A percentile compares a stretch with the other conserved stretches of the same genome.
These are phyloP conservation scores for Cheilinus undulatus DNA, from an alignment of 2,113 vertebrate genomes.

Conservation along the genomic window DNA sequence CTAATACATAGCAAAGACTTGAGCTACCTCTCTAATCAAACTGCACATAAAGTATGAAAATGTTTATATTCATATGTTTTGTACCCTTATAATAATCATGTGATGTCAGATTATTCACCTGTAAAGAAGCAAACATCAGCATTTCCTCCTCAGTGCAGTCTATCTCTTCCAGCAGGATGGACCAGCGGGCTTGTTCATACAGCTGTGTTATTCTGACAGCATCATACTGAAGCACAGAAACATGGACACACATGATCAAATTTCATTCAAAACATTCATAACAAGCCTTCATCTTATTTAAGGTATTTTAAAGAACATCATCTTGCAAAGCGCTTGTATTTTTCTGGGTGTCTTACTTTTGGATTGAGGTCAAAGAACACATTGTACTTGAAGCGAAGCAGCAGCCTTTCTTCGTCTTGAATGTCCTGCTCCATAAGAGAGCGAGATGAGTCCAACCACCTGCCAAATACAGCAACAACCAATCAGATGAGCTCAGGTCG, in stretches of 20 bases:
- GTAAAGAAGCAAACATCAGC: conserved; percentile 96
- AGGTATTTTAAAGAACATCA: neutral
- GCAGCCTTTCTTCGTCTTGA: conserved; percentile 89
- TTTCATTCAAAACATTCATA: neutral
- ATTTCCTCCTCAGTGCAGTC: conserved; percentile 99
- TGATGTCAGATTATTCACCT: conserved; percentile 81
- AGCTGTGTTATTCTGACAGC: conserved; percentile 95
- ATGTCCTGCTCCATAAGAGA: conserved; percentile 97
- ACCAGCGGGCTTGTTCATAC: conserved; percentile 97
- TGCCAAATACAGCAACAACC: conserved; percentile 64
- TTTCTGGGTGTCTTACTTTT: conserved; percentile 87
- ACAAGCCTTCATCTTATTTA: neutral
- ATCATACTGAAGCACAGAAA: conserved; percentile 87
- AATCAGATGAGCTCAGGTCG: conserved; percentile 13
- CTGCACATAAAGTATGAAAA: too few species aligned
- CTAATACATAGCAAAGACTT: too few species aligned
- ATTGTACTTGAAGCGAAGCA: conserved; percentile 97
- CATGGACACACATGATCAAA: neutral
- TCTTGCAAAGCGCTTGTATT: conserved; percentile 73
- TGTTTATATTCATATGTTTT: too few species aligned
- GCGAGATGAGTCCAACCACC: conserved; percentile 96
- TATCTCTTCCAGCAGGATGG: conserved; percentile 94
- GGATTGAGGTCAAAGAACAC: conserved; percentile 98
- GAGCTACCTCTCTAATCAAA: too few species aligned
- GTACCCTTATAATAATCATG: too few species aligned